Conservation (phyloP, 2,113 vertebrate species). For the Cinclus cinclus region DNA sequence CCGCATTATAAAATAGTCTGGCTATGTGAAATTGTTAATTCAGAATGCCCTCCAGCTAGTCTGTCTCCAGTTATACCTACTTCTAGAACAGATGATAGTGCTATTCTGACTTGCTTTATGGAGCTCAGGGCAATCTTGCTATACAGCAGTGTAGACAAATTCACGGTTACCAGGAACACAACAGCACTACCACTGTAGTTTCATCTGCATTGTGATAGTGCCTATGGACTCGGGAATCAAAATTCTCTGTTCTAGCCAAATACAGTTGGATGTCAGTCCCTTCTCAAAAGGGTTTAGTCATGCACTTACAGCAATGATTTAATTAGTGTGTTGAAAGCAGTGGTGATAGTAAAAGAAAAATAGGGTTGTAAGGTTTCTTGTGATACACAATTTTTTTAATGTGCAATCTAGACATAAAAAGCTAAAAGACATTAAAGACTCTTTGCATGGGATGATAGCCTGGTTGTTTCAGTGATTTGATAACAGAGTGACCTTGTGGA, state of each 20-base stretch:
- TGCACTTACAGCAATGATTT: not conserved
- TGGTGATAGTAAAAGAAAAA: slow-evolving; percentile 23
- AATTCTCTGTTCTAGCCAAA: not conserved
- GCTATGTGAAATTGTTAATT: not conserved
- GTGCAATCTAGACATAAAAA: not conserved
- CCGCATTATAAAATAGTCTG: not conserved
- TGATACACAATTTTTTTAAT: not conserved
- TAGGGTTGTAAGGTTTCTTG: not conserved
- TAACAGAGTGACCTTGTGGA: not conserved
- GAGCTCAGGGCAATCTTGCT: not conserved
- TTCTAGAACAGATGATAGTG: not conserved
- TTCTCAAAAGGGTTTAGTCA: not conserved
- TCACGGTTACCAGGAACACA: not conserved
- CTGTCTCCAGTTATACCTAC: not conserved
- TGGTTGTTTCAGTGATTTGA: not conserved
- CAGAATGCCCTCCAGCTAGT: not conserved
- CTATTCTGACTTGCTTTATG: not conserved
- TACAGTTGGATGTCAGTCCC: not conserved
- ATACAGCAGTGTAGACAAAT: not conserved
- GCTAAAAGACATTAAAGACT: not conserved
- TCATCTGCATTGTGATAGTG: not conserved
- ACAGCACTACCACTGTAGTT: not conserved
- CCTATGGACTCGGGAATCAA: not conserved
- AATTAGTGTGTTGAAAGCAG: slow-evolving; percentile 33
- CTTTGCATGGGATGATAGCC: not conserved